Evolutionary conservation across 2,797 vertebrate genomes (phyloP), one percentile per base, ranked within the genome.

Genomic region (Sorex maritimensis): DNA sequence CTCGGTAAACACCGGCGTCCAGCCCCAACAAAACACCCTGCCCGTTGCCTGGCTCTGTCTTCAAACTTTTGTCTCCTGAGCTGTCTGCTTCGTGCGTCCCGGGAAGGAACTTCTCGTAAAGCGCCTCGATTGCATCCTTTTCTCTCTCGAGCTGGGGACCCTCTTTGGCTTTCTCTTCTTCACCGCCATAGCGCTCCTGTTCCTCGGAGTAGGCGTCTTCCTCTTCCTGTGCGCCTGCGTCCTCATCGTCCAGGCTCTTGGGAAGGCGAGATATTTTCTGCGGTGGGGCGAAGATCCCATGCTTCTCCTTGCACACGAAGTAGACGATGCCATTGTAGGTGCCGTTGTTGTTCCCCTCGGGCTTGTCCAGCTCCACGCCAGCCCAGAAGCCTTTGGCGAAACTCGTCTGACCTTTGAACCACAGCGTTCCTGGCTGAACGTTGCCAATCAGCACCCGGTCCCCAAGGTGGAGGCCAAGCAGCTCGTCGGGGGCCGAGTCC

Each of bases 301-400:
- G 98, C 73, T 98, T 97, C 91, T 99, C 98, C 90, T 97, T 97
- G 95, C 99, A 99, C 30, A 98, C 95, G 90, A 99, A 99, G 97
- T 99, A 99, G 0, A 97, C 97, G 91, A 99, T 97, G 2, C 98
- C 99, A 94, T 99, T 98, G 0, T 99, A 99, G 11, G 98, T 99
- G 89, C 99, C 99, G 26, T 99, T 98, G 96, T 99, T 99, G 96
- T 99, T 99, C 77, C 99, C 99, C 98, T 99, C 99, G 67, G 99
- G 98, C 94, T 99, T 98, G 94, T 99, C 99, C 91, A 99, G 97
- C 96, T 99, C 99, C 82, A 99, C 99, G 0, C 99, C 99, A n/a
- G 99, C 99, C 99, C 99, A 99, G 97, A 99, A 99, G 15, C 99
- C 99, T 96, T 98, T 98, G 65, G 99, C 99, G 97, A 99, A 99